Percentiles rank a stretch among this genome's conserved stretches.
phyloP scores from a whole-genome alignment of 2,113 vertebrate species.

The Diadophis punctatus region DNA sequence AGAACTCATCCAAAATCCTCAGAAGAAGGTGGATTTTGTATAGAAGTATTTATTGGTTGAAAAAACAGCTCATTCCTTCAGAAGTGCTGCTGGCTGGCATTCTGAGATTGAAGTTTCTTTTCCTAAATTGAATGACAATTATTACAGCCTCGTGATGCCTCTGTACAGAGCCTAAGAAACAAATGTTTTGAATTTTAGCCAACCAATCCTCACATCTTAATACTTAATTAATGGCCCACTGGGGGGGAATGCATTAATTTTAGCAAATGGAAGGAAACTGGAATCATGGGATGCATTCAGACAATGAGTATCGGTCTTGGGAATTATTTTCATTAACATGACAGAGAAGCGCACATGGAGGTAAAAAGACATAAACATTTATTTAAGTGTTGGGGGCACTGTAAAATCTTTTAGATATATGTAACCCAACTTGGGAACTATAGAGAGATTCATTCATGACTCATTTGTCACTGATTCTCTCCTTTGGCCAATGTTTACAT shows the following conservation, averaged over 20 bases:
- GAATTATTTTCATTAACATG: neutral
- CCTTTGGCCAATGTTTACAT: neutral
- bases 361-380: neutral
- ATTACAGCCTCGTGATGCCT: neutral
- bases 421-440: neutral
- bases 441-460: neutral
- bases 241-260: constrained; percentile 3
- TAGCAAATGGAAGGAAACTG: neutral
- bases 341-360: neutral
- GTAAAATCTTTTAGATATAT: neutral
- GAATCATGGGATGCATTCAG: neutral
- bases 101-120: neutral
- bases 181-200: neutral
- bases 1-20: neutral
- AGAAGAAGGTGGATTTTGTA: neutral
- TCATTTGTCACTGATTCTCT: neutral
- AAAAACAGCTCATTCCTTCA: neutral
- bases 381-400: neutral
- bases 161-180: neutral
- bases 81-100: neutral
- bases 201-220: neutral
- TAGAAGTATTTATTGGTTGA: neutral
- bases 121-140: neutral
- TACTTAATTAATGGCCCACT: constrained; percentile 6
- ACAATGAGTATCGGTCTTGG: neutral